Evolutionary conservation across 2,113 vertebrate genomes (phyloP), one percentile per base, ranked within the genome.

Genomic region (Hymenochirus boettgeri): DNA sequence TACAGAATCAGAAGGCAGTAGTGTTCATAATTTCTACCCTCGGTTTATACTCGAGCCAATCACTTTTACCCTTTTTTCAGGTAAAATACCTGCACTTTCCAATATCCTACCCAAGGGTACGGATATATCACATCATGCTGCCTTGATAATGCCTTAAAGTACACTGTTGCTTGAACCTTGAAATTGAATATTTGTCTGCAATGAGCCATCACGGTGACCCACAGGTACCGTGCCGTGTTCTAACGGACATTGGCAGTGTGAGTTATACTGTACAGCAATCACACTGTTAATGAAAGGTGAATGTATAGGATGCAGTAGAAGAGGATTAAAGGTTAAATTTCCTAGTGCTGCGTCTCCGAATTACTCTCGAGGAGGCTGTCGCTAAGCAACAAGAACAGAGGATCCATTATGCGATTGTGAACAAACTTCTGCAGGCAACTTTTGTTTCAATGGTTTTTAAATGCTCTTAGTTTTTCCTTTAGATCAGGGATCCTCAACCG

Each of bases 391-490:
- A 53, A 29, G 65, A 52, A 23, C 50, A 42, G 33, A 45, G 23
- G 24, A 59, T 52, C 23, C 23, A 27, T 39, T 45, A 45, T 45
- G 33, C 21, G 21, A 33, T 60, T 52, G 23, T 59, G 31, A 53
- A 47, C 31, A 53, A 69, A 69, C 57, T 59, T 69, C 57, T 60
- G 35, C 33, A 48, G 64, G 64, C 64, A 59, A 67, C 64, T 67
- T 66, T 67, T 54, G 13, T 25, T 25, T 25, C 22, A 15, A 17
- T 31, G 69, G n/a, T n/a, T n/a, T n/a, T n/a, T n/a, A n/a, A n/a
- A n/a, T n/a, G n/a, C n/a, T n/a, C n/a, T n/a, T n/a, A n/a, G n/a
- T n/a, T n/a, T n/a, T n/a, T n/a, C n/a, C n/a, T n/a, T n/a, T n/a
- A n/a, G n/a, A n/a, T n/a, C n/a, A n/a, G n/a, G n/a, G n/a, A n/a